phyloP scores from a whole-genome alignment of 2,888 invertebrate species.

The Caenorhabditis sp. region DNA sequence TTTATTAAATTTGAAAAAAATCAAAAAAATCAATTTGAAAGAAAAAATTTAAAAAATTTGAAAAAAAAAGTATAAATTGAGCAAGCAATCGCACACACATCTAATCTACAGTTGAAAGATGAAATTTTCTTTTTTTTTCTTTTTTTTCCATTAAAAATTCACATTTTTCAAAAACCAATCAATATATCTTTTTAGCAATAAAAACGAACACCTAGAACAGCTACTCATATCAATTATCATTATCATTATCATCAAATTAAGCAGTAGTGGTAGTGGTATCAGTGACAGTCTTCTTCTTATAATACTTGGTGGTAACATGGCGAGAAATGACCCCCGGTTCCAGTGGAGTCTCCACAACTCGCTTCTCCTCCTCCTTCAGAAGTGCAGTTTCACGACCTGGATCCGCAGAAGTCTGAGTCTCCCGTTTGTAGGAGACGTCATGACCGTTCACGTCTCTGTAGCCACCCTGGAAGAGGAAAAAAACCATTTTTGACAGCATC shows the following conservation, averaged over 20 bases:
- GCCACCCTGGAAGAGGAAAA: constrained; percentile 75
- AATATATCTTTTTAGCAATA: too few species aligned
- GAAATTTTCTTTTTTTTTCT: too few species aligned
- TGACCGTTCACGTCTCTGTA: constrained; percentile 79
- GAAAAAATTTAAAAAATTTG: constrained; percentile 8
- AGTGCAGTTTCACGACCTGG: constrained; percentile 77
- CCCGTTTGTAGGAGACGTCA: constrained; percentile 79
- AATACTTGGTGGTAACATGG: constrained; percentile 82
- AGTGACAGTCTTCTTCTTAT: constrained; percentile 82
- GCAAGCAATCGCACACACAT: too few species aligned
- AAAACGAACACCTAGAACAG: not conserved
- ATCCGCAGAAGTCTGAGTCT: constrained; percentile 78
- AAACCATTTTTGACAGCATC: too few species aligned
- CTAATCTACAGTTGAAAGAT: too few species aligned
- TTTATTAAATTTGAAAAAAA: too few species aligned
- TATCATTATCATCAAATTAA: too few species aligned
- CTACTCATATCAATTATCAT: too few species aligned
- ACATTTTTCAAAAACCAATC: too few species aligned
- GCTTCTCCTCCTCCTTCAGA: constrained; percentile 79
- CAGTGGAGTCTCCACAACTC: constrained; percentile 78
- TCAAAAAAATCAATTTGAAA: not conserved
- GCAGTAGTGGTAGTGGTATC: constrained; percentile 77
- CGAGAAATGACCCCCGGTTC: constrained; percentile 81
- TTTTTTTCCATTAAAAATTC: too few species aligned
- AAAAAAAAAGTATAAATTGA: constrained; percentile 3